Evolutionary conservation across 2,797 vertebrate genomes (phyloP), one percentile per base, ranked within the genome.

Genomic region (Avahi laniger): DNA sequence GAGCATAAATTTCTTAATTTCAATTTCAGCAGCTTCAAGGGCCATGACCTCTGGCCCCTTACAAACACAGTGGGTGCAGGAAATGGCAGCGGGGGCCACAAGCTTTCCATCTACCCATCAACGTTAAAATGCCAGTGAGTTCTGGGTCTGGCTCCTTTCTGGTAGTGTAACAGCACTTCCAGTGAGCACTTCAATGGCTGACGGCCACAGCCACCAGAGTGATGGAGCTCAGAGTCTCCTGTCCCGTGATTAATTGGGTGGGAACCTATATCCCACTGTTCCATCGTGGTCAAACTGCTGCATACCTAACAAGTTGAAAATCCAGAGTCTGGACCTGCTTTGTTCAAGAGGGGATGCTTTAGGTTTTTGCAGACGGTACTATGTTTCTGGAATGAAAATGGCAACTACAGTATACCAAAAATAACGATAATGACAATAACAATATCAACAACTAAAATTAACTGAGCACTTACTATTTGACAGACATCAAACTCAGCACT

Each of bases 371-470:
- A 35, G 52, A 88, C 67, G 38, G 35, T 28, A 14, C 13, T 57
- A 1, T 43, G 91, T n/a, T 89, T 97, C 83, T 90, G 80, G 81
- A 88, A 65, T 75, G 38, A 70, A 86, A 93, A 90, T 46, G 72
- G 26, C 43, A 83, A 63, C 79, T 73, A 54, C 26, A n/a, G 24
- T 26, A 67, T 38, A 70, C 3, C 30, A 46, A 76, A 83, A 87
- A 72, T 70, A 94, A 70, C 24, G 17, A 50, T 73, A 35, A 82
- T 54, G 20, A 38, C 82, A 88, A 84, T 24, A 38, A 33, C 35
- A 89, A 17, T 35, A 46, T n/a, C 33, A 70, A 52, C 13, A 95
- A 89, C 50, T 73, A 46, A 65, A 91, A 73, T 91, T 70, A 91
- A 85, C 7, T 28, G 18, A 95, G 35, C 18, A 59, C 72, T 92